Evolutionary conservation across 2,113 vertebrate species (phyloP).

Genomic region (Protobothrops flavoviridis): DNA sequence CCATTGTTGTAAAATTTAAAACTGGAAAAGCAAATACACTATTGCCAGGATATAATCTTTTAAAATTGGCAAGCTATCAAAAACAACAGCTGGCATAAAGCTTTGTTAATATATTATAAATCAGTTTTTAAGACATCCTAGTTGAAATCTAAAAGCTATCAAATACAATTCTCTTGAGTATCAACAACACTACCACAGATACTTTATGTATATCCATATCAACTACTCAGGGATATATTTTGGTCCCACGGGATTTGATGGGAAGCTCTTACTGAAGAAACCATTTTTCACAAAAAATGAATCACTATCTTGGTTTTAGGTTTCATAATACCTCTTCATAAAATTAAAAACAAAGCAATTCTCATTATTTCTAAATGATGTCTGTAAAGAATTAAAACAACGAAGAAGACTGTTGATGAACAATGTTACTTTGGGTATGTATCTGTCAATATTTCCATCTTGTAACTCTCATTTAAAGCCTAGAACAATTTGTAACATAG

Average conservation of each 20-base stretch:
- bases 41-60: neutral
- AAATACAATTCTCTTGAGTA: constrained; percentile 62
- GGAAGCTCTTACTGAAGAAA: constrained; percentile 58
- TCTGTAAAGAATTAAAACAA: neutral
- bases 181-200: constrained; percentile 33
- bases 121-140: constrained; percentile 52
- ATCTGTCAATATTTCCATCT: neutral
- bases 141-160: constrained; percentile 17
- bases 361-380: neutral
- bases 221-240: constrained; percentile 60
- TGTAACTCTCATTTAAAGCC: neutral
- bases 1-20: fast-evolving
- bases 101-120: constrained; percentile 29
- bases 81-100: constrained; percentile 56
- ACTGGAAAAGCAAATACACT: neutral
- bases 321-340: constrained; percentile 37
- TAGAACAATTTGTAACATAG: neutral
- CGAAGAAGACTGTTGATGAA: neutral
- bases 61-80: neutral
- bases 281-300: constrained; percentile 43
- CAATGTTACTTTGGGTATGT: neutral
- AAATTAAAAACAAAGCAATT: neutral
- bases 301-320: constrained; percentile 43
- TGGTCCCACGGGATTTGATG: constrained; percentile 54
- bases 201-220: constrained; percentile 28